Percentiles rank a stretch among this genome's conserved stretches.
phyloP scores from a whole-genome alignment of 2,113 vertebrate genomes.

The Callaeas wilsoni region DNA sequence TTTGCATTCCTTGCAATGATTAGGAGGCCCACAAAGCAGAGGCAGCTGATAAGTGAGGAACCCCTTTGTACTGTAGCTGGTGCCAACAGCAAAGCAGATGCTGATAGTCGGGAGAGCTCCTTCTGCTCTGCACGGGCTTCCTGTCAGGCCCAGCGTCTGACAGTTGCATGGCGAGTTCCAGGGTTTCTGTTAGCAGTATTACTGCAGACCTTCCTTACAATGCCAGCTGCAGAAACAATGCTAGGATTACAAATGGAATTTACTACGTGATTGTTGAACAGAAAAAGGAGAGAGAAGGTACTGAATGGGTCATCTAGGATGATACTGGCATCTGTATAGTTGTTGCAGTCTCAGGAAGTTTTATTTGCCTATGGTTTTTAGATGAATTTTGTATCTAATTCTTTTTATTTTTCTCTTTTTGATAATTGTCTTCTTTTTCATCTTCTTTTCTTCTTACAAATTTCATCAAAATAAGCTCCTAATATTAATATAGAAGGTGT shows the following conservation, averaged over 20 bases:
- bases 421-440: not conserved
- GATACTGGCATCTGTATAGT: too few relatives aligned
- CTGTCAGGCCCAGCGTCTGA: not conserved
- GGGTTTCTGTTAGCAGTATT: not conserved
- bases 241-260: not conserved
- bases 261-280: not conserved
- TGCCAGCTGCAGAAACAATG: not conserved
- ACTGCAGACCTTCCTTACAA: not conserved
- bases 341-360: not conserved
- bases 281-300: not conserved
- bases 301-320: not conserved
- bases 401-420: not conserved
- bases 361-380: not conserved
- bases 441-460: not conserved
- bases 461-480: not conserved
- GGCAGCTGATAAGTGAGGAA: not conserved
- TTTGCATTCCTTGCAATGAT: not conserved
- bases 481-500: not conserved
- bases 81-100: not conserved
- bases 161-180: not conserved
- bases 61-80: not conserved
- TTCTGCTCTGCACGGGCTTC: not conserved
- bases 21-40: not conserved
- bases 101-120: not conserved
- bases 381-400: not conserved